Conservation (phyloP, 1,140 invertebrate species). For the Pectinophora gossypiella region DNA sequence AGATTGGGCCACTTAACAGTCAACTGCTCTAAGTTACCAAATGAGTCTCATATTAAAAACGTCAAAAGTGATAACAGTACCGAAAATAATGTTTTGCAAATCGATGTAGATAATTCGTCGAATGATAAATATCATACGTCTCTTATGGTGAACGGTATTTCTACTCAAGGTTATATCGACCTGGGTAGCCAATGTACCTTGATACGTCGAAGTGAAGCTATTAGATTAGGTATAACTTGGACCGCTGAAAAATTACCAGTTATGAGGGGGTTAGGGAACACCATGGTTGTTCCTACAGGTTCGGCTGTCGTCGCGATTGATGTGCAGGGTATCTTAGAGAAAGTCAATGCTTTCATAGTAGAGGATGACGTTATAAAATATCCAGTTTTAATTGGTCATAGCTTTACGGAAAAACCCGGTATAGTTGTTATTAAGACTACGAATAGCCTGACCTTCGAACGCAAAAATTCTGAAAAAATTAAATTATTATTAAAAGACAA, state of each 20-base stretch:
- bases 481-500: too few species aligned
- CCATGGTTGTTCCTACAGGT: neutral
- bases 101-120: too few species aligned
- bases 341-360: neutral
- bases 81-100: too few species aligned
- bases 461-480: too few species aligned
- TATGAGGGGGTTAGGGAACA: constrained; percentile 6
- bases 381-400: constrained; percentile 7
- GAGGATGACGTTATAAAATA: constrained; percentile 7
- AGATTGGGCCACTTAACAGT: neutral
- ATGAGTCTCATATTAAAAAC: too few species aligned
- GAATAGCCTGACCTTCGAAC: too few species aligned
- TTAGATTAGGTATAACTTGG: neutral
- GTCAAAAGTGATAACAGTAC: too few species aligned
- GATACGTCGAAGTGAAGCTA: neutral
- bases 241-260: neutral
- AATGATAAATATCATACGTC: too few species aligned
- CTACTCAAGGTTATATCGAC: too few species aligned
- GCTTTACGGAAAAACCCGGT: constrained; percentile 8
- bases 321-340: constrained; percentile 1
- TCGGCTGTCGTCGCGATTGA: neutral
- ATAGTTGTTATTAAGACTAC: constrained; percentile 9
- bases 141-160: too few species aligned
- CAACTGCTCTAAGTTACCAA: neutral
- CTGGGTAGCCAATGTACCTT: constrained; percentile 5